Evolutionary conservation across 2,797 vertebrate species (phyloP).

Genomic region (Muscicapa comitata): DNA sequence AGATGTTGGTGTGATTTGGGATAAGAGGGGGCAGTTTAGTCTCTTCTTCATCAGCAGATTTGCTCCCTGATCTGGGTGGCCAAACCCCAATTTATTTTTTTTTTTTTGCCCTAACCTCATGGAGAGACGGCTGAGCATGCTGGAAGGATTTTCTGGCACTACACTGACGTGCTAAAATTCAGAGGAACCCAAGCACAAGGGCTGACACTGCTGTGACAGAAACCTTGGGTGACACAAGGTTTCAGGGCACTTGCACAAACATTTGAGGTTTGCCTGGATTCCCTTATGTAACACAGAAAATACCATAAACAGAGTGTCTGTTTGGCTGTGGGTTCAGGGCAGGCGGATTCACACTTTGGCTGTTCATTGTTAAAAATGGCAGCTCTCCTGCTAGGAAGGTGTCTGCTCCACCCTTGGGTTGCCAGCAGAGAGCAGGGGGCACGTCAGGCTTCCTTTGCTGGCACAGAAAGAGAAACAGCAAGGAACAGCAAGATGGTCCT

Average conservation of each 20-base stretch:
- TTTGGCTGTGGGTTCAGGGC: background rate
- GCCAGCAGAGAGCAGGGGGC: background rate
- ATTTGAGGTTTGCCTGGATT: background rate
- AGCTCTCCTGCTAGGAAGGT: background rate
- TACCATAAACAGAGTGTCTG: background rate
- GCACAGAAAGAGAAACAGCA: background rate
- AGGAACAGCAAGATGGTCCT: background rate
- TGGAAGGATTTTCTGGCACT: background rate
- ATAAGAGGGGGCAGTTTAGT: background rate
- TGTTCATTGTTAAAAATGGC: background rate
- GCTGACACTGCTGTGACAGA: background rate
- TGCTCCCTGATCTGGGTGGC: background rate
- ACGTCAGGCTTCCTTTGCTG: background rate
- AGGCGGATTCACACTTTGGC: background rate
- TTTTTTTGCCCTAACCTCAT: background rate
- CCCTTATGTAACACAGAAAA: background rate
- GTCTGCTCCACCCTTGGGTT: background rate
- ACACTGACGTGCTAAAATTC: rapidly evolving
- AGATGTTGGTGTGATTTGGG: background rate
- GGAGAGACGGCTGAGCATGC: background rate
- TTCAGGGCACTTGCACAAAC: background rate
- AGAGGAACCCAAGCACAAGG: background rate
- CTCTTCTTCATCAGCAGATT: background rate
- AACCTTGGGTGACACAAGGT: background rate
- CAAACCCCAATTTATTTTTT: too few relatives aligned